phyloP scores from a whole-genome alignment of 1,140 invertebrate genomes.

The Melanaphis sacchari region DNA sequence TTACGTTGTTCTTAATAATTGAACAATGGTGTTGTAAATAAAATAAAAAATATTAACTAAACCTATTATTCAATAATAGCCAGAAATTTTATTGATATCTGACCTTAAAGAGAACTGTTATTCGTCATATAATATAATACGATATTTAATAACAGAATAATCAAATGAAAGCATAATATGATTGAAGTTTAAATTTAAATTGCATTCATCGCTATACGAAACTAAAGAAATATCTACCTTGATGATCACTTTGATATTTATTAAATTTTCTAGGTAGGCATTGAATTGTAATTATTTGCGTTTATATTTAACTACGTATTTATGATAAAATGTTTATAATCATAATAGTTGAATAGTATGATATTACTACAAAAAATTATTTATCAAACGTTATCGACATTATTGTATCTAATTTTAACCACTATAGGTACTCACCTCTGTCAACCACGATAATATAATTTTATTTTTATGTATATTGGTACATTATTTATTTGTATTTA shows the following conservation, averaged over 20 bases:
- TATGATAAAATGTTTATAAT: not conserved
- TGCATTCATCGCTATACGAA: not conserved
- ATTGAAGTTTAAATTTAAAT: not conserved
- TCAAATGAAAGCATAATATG: not conserved
- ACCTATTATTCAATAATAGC: not conserved
- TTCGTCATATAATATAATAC: not conserved
- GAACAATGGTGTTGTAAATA: not conserved
- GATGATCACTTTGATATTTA: not conserved
- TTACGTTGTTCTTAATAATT: not conserved
- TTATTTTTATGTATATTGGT: not conserved
- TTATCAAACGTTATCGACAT: not conserved
- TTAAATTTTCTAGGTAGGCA: not conserved
- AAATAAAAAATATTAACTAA: not conserved
- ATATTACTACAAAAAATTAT: not conserved
- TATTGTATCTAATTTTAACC: not conserved
- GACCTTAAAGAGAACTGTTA: not conserved
- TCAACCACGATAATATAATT: not conserved
- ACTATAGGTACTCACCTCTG: not conserved
- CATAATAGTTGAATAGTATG: not conserved
- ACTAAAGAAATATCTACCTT: not conserved
- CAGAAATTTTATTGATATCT: not conserved
- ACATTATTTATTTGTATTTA: not conserved
- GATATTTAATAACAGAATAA: not conserved
- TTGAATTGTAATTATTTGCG: not conserved
- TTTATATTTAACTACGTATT: not conserved